Percentiles rank a stretch among this genome's conserved stretches.
These are phyloP conservation scores for Drosophila silvestris DNA, from an alignment of 2,888 invertebrate species.

Conservation along the genomic window DNA sequence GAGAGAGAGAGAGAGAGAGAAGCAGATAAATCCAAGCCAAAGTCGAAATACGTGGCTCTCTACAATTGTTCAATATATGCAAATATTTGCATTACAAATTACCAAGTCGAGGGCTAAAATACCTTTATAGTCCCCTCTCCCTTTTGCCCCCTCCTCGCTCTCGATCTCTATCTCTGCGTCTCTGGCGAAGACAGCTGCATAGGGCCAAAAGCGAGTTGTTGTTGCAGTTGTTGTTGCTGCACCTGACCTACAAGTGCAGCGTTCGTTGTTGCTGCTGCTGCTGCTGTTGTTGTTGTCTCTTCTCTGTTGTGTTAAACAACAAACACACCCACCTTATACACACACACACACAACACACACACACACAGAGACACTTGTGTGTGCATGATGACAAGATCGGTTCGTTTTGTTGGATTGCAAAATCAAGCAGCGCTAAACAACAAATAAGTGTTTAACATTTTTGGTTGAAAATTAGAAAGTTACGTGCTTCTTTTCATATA, in stretches of 20 bases:
- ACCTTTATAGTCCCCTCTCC: neutral
- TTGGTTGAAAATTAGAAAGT: constrained; percentile 70
- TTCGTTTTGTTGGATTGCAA: constrained; percentile 37
- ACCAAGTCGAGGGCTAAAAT: constrained; percentile 54
- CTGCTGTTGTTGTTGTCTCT: constrained; percentile 25
- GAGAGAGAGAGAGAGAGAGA: neutral
- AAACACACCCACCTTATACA: constrained; percentile 73
- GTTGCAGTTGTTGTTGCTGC: constrained; percentile 42
- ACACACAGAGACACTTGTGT: neutral
- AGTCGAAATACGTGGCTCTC: constrained; percentile 61
- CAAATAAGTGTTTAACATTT: constrained; percentile 18
- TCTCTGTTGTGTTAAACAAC: constrained; percentile 59
- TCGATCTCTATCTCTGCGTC: neutral
- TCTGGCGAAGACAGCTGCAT: constrained; percentile 43
- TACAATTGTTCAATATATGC: constrained; percentile 68
- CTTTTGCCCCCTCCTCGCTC: neutral
- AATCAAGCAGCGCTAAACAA: constrained; percentile 22
- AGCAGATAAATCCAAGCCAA: constrained; percentile 57
- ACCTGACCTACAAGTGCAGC: constrained; percentile 72
- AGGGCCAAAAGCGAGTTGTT: constrained; percentile 35
- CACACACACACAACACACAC: constrained; percentile 17
- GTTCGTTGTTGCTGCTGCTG: constrained; percentile 22
- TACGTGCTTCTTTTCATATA: constrained; percentile 5
- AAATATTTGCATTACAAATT: constrained; percentile 79
- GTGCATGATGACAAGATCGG: constrained; percentile 35